Evolutionary conservation across 2,888 invertebrate genomes (phyloP).

Genomic region (Diloba caeruleocephala): DNA sequence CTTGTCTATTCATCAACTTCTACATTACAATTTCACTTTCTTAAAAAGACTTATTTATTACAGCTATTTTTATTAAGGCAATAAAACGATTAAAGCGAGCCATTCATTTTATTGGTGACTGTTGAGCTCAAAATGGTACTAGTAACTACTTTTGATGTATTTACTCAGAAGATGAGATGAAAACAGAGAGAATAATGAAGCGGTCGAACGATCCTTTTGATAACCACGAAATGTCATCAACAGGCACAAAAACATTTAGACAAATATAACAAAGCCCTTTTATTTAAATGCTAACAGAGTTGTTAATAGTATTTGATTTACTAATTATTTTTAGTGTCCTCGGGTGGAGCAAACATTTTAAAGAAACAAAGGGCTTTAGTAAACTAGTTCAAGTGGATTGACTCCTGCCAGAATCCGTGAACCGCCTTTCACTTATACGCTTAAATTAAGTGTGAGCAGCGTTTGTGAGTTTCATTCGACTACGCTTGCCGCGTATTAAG

Average conservation of each 20-base stretch:
- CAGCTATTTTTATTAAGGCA: conserved; percentile 17
- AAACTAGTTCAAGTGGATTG: conserved; percentile 70
- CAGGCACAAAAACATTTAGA: conserved; percentile 27
- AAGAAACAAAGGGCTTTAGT: conserved; percentile 50
- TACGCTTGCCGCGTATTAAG: conserved; percentile 46
- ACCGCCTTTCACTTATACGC: conserved; percentile 68
- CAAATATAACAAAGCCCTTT: conserved; percentile 25
- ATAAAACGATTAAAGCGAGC: conserved; percentile 7
- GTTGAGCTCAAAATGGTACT: conserved; percentile 11
- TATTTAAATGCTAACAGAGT: conserved; percentile 8
- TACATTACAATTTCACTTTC: conserved; percentile 50
- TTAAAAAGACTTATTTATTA: conserved; percentile 25
- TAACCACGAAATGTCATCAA: conserved; percentile 33
- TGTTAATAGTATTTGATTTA: conserved; percentile 10
- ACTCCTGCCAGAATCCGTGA: conserved; percentile 67
- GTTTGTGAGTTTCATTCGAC: conserved; percentile 63
- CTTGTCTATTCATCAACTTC: conserved; percentile 53
- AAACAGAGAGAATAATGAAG: conserved; percentile 27
- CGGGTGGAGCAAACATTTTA: conserved; percentile 23
- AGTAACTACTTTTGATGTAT: conserved; percentile 22
- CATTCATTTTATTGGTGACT: conserved; percentile 19
- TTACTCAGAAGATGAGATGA: conserved; percentile 22
- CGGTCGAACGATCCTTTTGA: conserved; percentile 28
- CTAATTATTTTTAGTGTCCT: conserved; percentile 5
- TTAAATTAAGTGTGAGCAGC: conserved; percentile 68